Base-by-base conservation (phyloP, 2,113 vertebrate genomes). In the Eonycteris spelaea region DNA sequence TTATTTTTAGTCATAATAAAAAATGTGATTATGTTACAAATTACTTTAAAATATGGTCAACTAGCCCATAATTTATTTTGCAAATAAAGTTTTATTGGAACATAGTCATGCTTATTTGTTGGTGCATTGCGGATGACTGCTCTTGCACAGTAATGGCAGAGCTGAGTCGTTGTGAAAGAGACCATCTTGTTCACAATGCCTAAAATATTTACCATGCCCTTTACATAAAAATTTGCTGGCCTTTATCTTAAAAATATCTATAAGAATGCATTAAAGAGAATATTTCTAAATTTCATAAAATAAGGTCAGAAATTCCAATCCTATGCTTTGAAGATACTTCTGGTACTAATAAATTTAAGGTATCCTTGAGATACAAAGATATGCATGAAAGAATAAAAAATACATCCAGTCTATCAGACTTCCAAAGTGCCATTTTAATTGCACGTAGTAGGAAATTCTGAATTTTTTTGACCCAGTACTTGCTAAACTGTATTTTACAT, bases 41-140 rank as follows among this genome's bases (percentile, higher is more conserved):
- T 75, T 45, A 75, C 28, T 51, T 33, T 88, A 67, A 82, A 93
- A 89, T 1, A 77, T n/a, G 14, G 33, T 55, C 48, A 86, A 43
- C 5, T 12, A 21, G 59, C 38, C 70, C 13, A 67, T 12, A 15
- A 77, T 96, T 93, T 92, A 15, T 80, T 96, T 93, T 92, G 45
- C 18, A 67, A 95, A 93, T 92, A 83, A 96, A 93, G n/a, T 87
- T 97, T 92, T 87, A 90, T 28, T 75, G 53, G 38, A 73, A 93
- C 24, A 85, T 28, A 65, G 21, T 55, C 68, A 73, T 14, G 8
- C 2, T 79, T n/a, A 40, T 33, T 73, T 88, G n/a, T 51, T 86
- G 13, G 35, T 1, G 1, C 8, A 21, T 24, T 2, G 11, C 4
- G 22, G 19, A 43, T 2, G 28, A 43, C 13, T 68, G 53, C 5